Percentiles rank a stretch among this genome's conserved stretches.
Evolutionary conservation across 2,888 invertebrate species (phyloP).

Genomic region (Eupithecia tripunctaria): DNA sequence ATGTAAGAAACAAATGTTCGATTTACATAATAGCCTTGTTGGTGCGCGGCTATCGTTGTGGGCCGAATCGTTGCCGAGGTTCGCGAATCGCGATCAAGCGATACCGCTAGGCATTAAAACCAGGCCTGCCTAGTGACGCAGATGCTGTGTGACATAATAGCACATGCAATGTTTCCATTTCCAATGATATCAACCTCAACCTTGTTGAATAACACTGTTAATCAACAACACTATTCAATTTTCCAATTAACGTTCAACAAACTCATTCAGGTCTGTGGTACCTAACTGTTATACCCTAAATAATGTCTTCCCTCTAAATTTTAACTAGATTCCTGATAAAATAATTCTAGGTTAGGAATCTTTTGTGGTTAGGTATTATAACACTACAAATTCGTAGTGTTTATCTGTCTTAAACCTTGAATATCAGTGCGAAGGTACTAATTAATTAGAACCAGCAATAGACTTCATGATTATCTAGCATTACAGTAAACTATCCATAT

Average conservation of each 20-base stretch:
- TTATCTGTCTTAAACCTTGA: not conserved
- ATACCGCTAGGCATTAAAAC: conserved; percentile 34
- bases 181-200: conserved; percentile 7
- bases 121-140: not conserved
- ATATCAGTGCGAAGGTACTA: not conserved
- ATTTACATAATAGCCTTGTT: conserved; percentile 79
- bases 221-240: not conserved
- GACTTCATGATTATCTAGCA: too few relatives aligned
- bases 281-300: not conserved
- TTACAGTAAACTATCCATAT: too few relatives aligned
- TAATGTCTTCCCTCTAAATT: not conserved
- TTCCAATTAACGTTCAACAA: not conserved
- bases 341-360: not conserved
- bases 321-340: not conserved
- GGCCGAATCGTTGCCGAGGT: conserved; percentile 46
- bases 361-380: not conserved
- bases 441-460: too few relatives aligned
- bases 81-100: conserved; percentile 48
- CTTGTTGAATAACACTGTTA: conserved; percentile 9
- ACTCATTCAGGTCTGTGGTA: not conserved
- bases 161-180: conserved; percentile 6
- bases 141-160: conserved; percentile 8
- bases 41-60: conserved; percentile 67
- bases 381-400: too few relatives aligned
- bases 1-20: conserved; percentile 77